These are phyloP conservation scores for Luscinia luscinia DNA, from an alignment of 2,797 vertebrate species.

Conservation along the genomic window DNA sequence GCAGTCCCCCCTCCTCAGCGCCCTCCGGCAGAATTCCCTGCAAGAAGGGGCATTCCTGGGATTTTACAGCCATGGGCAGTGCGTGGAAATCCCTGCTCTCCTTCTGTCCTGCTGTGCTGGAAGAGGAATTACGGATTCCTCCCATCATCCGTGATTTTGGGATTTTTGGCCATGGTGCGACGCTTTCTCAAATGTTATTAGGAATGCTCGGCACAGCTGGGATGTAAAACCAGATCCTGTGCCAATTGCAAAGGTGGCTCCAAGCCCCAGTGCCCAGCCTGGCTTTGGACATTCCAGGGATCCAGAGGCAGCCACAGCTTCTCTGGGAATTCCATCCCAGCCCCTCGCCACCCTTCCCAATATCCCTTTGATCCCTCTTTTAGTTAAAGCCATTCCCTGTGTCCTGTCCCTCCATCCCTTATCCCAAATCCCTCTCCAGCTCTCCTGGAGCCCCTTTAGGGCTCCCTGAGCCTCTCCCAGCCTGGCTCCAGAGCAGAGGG, in stretches of 20 bases:
- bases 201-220: not conserved
- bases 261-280: not conserved
- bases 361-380: fast-evolving
- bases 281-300: not conserved
- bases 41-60: not conserved
- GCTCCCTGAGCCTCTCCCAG: not conserved
- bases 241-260: not conserved
- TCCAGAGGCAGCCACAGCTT: not conserved
- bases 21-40: constrained; percentile 90
- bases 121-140: not conserved
- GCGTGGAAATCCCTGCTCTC: not conserved
- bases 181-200: fast-evolving
- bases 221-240: fast-evolving
- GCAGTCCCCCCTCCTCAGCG: constrained; percentile 77
- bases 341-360: fast-evolving
- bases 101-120: fast-evolving
- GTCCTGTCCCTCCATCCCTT: not conserved
- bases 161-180: fast-evolving
- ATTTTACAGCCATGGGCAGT: fast-evolving
- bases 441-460: not conserved
- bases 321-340: not conserved
- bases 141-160: fast-evolving
- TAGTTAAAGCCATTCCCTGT: not conserved
- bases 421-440: not conserved
- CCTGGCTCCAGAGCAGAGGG: not conserved